These are phyloP conservation scores for Aviceda subcristata DNA, from an alignment of 2,113 vertebrate species.

Conservation along the genomic window DNA sequence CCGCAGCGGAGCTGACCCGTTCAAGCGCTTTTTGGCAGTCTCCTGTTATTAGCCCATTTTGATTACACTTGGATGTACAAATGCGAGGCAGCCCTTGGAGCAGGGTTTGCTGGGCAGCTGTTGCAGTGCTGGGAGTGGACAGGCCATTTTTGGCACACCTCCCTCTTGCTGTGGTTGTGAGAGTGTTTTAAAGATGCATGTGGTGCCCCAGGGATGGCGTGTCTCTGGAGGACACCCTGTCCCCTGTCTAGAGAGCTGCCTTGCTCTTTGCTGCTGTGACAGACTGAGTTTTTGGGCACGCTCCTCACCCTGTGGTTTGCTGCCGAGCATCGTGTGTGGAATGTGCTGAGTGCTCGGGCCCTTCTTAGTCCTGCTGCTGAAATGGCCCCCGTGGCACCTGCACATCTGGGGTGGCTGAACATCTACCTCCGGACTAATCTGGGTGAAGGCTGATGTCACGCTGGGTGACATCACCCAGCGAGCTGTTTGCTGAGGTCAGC, in stretches of 20 bases:
- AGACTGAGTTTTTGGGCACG: neutral
- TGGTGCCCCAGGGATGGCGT: neutral
- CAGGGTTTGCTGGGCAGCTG: accelerated
- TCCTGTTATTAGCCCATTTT: neutral
- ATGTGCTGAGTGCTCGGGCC: neutral
- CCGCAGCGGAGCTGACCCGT: accelerated
- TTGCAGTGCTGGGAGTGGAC: neutral
- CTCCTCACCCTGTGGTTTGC: accelerated
- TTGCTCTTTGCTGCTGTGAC: neutral
- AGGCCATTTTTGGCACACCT: accelerated
- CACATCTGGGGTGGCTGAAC: neutral
- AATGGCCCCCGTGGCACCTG: accelerated
- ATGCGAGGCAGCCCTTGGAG: neutral
- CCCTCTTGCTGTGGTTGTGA: neutral
- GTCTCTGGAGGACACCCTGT: too few species aligned
- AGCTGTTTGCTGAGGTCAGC: neutral
- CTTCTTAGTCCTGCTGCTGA: too few species aligned
- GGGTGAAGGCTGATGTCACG: neutral
- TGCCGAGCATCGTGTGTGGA: accelerated
- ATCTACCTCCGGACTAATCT: neutral
- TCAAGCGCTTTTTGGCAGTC: accelerated
- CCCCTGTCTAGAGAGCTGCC: neutral
- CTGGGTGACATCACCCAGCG: neutral
- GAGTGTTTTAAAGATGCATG: neutral
- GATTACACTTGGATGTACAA: neutral